These are phyloP conservation scores for Dendroctonus valens DNA, from an alignment of 1,140 invertebrate genomes.

Conservation along the genomic window DNA sequence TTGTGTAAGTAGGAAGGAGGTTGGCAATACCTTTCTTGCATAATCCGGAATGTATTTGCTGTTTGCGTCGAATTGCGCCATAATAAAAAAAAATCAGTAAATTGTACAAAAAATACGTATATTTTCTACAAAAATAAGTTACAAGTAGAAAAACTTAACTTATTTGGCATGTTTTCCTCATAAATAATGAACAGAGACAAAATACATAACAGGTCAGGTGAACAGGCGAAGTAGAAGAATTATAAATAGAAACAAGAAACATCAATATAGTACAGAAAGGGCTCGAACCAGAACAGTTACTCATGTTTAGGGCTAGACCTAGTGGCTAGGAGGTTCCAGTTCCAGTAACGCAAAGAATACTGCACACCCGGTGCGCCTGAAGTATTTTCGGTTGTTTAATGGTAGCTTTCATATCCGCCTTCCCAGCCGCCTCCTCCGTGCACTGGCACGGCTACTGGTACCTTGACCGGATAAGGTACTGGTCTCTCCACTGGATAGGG, in stretches of 20 bases:
- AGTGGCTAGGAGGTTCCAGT: not conserved
- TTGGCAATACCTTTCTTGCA: no score
- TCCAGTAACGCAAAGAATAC: constrained; percentile 49
- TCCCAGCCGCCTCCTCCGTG: constrained; percentile 57
- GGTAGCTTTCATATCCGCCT: constrained; percentile 60
- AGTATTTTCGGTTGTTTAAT: constrained; percentile 42
- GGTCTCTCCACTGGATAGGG: constrained; percentile 53
- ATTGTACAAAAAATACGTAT: constrained; percentile 16
- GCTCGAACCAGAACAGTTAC: not conserved
- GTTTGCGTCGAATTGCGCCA: no score
- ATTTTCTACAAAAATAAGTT: constrained; percentile 34
- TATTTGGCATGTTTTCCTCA: constrained; percentile 33
- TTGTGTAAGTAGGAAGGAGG: no score
- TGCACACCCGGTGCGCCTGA: constrained; percentile 43
- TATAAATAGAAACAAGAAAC: no score
- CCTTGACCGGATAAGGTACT: constrained; percentile 54
- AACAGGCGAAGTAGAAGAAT: not conserved
- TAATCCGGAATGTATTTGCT: no score
- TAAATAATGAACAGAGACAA: constrained; percentile 39
- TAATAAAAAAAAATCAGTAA: no score
- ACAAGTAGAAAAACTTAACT: constrained; percentile 34
- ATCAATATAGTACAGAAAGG: not conserved
- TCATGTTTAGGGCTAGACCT: not conserved
- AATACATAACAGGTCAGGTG: constrained; percentile 28
- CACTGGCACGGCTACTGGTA: constrained; percentile 64